Percentiles rank a stretch among this genome's conserved stretches.
Evolutionary conservation across 1,140 invertebrate genomes (phyloP).

Genomic region (Papilio dardanus): DNA sequence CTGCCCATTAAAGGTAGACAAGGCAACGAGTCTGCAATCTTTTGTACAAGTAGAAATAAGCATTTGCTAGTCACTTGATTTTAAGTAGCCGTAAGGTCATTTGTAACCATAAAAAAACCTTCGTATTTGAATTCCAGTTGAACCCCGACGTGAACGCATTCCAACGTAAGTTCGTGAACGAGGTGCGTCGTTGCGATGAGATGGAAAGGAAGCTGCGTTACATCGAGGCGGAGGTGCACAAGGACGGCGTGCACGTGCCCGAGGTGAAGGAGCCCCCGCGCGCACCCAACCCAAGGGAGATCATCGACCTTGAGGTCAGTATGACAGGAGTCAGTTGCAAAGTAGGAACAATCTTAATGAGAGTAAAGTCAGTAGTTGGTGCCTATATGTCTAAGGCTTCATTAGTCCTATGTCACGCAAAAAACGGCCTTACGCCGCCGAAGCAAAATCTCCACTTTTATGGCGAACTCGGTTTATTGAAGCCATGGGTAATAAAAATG

Average conservation of each 20-base stretch:
- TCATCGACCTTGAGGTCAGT: slow-evolving; percentile 96
- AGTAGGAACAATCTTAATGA: no score
- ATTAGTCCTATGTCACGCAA: no score
- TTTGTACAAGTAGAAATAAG: no score
- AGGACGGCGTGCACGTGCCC: slow-evolving; percentile 92
- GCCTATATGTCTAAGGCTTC: no score
- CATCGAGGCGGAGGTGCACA: slow-evolving; percentile 97
- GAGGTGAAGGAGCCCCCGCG: slow-evolving; percentile 93
- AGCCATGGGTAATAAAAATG: no score
- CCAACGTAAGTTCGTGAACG: slow-evolving; percentile 97
- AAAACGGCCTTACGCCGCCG: no score
- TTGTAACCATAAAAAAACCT: background rate
- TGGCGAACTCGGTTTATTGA: no score
- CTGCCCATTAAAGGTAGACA: background rate
- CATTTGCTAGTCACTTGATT: no score
- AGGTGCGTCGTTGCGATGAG: slow-evolving; percentile 96
- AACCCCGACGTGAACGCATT: slow-evolving; percentile 98
- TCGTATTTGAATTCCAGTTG: slow-evolving; percentile 83
- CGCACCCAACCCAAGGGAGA: slow-evolving; percentile 97
- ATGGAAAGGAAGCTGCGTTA: slow-evolving; percentile 97
- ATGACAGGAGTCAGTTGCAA: background rate
- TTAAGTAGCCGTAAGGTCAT: no score
- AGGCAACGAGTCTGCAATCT: background rate
- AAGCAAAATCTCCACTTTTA: no score
- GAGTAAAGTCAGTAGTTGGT: background rate